Percentiles rank a stretch among this genome's conserved stretches.
These are phyloP conservation scores for Cephalotes varians DNA, from an alignment of 2,888 invertebrate genomes.

Conservation along the genomic window DNA sequence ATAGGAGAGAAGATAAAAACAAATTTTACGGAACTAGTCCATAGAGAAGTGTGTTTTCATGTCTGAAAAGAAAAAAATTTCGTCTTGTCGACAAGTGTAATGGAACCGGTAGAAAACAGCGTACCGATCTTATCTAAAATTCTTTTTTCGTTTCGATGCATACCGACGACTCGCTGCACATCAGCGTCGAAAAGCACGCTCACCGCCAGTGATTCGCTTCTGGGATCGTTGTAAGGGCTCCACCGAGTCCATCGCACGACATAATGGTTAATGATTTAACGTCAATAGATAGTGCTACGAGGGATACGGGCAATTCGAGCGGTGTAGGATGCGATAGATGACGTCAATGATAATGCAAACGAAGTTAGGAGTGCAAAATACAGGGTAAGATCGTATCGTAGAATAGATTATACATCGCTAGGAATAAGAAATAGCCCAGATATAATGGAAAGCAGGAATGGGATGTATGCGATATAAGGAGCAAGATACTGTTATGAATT, in stretches of 20 bases:
- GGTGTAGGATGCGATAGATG: conserved; percentile 60
- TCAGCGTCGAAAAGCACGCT: conserved; percentile 21
- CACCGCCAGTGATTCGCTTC: conserved; percentile 1
- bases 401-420: not conserved
- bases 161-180: conserved; percentile 49
- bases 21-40: not conserved
- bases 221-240: conserved; percentile 33
- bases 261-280: conserved; percentile 65
- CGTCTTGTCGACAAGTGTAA: conserved; percentile 41
- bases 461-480: not conserved
- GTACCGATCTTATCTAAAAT: conserved; percentile 66
- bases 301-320: conserved; percentile 68
- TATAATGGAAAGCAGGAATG: not conserved
- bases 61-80: conserved; percentile 44
- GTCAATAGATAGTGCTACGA: conserved; percentile 59
- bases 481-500: not conserved
- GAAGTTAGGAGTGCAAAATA: not conserved
- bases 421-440: not conserved
- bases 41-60: conserved; percentile 14
- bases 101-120: conserved; percentile 33
- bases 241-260: conserved; percentile 22
- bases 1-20: not conserved
- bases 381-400: conserved; percentile 19
- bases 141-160: conserved; percentile 51
- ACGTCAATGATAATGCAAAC: conserved; percentile 70